phyloP scores from a whole-genome alignment of 2,113 vertebrate species.

The Motacilla tschutschensis region DNA sequence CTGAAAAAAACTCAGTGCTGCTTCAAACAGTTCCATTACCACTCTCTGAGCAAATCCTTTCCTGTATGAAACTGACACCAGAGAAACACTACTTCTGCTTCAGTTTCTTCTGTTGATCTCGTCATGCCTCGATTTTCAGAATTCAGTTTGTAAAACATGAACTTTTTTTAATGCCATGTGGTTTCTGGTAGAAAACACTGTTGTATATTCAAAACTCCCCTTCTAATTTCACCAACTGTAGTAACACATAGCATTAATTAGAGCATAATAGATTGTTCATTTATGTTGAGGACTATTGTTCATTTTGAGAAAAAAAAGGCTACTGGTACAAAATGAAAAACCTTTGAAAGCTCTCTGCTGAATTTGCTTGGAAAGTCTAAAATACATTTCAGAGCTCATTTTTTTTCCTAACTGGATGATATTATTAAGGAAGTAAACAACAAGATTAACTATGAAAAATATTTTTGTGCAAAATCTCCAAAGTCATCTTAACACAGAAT shows the following conservation, averaged over 20 bases:
- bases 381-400: neutral
- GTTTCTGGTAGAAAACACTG: neutral
- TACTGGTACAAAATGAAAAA: neutral
- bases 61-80: slow-evolving; percentile 34
- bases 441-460: neutral
- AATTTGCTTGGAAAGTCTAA: neutral
- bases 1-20: neutral
- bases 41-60: neutral
- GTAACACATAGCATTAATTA: neutral
- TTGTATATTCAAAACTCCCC: neutral
- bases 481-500: neutral
- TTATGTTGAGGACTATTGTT: neutral
- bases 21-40: slow-evolving; percentile 41
- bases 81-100: slow-evolving; percentile 14
- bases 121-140: slow-evolving; percentile 17
- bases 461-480: neutral
- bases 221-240: neutral
- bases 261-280: neutral
- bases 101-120: slow-evolving; percentile 27
- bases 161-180: neutral
- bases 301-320: neutral
- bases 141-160: neutral
- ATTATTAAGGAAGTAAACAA: neutral
- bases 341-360: neutral
- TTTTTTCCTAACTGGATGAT: neutral